A percentile compares a stretch with the other conserved stretches of the same genome.
Evolutionary conservation across 2,888 invertebrate species (phyloP).

Genomic region (Drosophila quinaria): DNA sequence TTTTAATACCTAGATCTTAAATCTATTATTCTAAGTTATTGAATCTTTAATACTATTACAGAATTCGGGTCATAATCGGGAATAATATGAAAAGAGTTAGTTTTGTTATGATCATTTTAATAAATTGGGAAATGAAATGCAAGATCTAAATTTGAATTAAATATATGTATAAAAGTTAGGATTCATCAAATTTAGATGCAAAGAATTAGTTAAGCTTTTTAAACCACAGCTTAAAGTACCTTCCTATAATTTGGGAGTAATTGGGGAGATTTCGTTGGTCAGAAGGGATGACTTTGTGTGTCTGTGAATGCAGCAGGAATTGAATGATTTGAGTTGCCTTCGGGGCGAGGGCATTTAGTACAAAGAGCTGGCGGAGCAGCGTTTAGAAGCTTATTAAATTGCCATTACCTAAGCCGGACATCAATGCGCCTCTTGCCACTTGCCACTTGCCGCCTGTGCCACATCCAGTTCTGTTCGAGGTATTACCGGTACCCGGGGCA

Average conservation of each 20-base stretch:
- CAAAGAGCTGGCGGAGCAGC: slow-evolving; percentile 31
- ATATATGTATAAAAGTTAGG: too few species aligned
- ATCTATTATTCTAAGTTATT: too few species aligned
- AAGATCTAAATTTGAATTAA: too few species aligned
- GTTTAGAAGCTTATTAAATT: slow-evolving; percentile 79
- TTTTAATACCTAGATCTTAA: too few species aligned
- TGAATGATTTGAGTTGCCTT: slow-evolving; percentile 24
- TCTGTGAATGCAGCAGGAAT: slow-evolving; percentile 13
- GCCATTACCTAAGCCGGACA: slow-evolving; percentile 80
- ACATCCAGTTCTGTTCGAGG: background rate
- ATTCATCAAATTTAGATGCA: background rate
- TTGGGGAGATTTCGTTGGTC: background rate
- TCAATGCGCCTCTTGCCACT: slow-evolving; percentile 35
- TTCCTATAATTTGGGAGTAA: background rate
- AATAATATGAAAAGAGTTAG: background rate
- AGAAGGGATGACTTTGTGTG: background rate
- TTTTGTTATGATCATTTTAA: too few species aligned
- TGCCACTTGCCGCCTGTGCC: background rate
- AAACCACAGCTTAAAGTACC: background rate
- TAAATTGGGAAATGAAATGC: too few species aligned
- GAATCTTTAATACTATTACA: background rate
- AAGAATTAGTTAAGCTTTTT: background rate
- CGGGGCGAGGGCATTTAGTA: slow-evolving; percentile 10
- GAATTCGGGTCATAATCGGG: background rate
- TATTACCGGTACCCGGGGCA: slow-evolving; percentile 16